Evolutionary conservation across 2,113 vertebrate species (phyloP), one percentile per base, ranked within the genome.

Genomic region (Gobiocypris rarus): DNA sequence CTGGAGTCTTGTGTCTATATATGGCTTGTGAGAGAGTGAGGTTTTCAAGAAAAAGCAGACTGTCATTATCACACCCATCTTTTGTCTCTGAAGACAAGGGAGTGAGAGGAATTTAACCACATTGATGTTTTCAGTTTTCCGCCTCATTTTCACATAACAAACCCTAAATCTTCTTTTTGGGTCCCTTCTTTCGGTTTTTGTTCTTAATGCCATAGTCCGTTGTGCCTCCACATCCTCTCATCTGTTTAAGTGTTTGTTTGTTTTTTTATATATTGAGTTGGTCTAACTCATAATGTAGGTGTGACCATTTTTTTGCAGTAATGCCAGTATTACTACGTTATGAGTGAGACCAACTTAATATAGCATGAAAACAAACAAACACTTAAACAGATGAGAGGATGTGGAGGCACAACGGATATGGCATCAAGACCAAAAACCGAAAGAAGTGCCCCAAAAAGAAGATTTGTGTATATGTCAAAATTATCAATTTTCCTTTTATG

Each of bases 11-110:
- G 75, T 84, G 74, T 89, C 84, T 79, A 82, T 87, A 79, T 89
- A 89, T 56, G 90, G 89, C 86, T 90, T 89, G 74, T 89, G 11
- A 83, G 84, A 86, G 83, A 87, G 77, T 75, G 77, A 81, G 85
- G 83, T 77, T 75, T 81, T 45, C 63, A 83, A 28, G 82, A 85
- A 74, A 84, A 89, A 85, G 81, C 80, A 24, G 87, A 56, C 82
- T 54, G 67, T 58, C 69, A 82, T 11, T 71, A 83, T 70, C 38
- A 13, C 87, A 85, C 52, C 85, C 73, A 84, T 87, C 75, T 75
- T 63, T 52, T 81, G 82, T 75, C 48, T 1, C 67, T 38, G 67
- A 31, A 82, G 34, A 65, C 17, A n/a, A 15, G 61, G 74, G 77
- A 65, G 67, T 67, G 28, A 78, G 75, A 77, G 54, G 67, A 85